These are phyloP conservation scores for Cepaea nemoralis DNA, from an alignment of 1,140 invertebrate species.

Conservation along the genomic window DNA sequence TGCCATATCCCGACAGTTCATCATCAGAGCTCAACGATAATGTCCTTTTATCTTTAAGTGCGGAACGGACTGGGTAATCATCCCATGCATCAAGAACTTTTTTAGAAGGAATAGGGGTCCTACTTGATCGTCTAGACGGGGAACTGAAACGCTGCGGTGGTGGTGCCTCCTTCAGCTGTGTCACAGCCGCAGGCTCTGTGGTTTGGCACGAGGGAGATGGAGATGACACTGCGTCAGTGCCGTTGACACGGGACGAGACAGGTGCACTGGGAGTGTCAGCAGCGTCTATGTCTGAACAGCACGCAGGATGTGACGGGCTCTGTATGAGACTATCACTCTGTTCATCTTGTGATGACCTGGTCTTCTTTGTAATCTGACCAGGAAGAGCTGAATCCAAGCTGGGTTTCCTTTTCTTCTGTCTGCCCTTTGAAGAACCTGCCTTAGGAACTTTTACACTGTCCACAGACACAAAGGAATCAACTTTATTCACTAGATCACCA, in stretches of 20 bases:
- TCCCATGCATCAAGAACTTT: slow-evolving; percentile 29
- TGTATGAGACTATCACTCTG: not conserved
- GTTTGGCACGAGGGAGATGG: not conserved
- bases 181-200: not conserved
- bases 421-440: not conserved
- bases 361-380: not conserved
- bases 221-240: not conserved
- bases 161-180: not conserved
- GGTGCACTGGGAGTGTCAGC: not conserved
- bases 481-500: not conserved
- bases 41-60: not conserved
- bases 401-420: not conserved
- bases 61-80: not conserved
- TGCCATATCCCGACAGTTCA: slow-evolving; percentile 21
- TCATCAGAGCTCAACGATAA: slow-evolving; percentile 25
- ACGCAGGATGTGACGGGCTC: not conserved
- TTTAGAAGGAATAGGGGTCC: slow-evolving; percentile 27
- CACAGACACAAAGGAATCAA: not conserved
- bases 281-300: not conserved
- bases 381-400: not conserved
- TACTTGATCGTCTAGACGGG: slow-evolving; percentile 2
- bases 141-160: not conserved
- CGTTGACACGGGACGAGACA: not conserved
- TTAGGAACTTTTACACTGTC: not conserved
- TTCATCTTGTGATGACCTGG: not conserved